Conservation (phyloP, 53 echinoderm and acorn worm species). For the Holothuria scabra region DNA sequence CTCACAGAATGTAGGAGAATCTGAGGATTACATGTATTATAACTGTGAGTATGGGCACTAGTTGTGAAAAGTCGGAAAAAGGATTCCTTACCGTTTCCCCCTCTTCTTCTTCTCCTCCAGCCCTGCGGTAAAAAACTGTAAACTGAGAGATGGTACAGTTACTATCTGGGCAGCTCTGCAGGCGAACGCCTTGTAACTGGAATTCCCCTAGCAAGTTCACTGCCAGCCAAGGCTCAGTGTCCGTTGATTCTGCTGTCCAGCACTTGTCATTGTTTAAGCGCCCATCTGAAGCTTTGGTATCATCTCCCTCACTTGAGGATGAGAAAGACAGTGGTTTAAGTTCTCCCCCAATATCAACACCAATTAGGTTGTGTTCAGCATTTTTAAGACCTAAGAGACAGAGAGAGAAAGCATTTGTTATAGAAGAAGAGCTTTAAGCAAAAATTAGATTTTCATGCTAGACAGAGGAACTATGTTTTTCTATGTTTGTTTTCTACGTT, state of each 20-base stretch:
- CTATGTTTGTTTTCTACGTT: too few species aligned
- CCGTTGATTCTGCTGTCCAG: neutral
- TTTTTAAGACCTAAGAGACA: neutral
- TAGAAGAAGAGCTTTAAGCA: too few species aligned
- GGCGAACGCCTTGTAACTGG: neutral
- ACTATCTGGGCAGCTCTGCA: constrained; percentile 1
- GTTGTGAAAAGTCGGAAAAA: too few species aligned
- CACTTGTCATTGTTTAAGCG: neutral
- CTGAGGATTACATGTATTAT: too few species aligned
- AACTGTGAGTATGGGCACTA: too few species aligned
- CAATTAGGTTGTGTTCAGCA: neutral
- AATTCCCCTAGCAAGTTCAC: neutral
- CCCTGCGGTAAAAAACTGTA: neutral
- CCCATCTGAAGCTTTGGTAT: neutral
- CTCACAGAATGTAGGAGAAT: too few species aligned
- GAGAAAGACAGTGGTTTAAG: neutral
- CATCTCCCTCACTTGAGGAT: neutral
- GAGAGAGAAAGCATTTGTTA: too few species aligned
- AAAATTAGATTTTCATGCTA: too few species aligned
- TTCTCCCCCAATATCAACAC: neutral
- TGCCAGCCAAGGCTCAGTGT: neutral
- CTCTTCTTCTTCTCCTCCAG: neutral
- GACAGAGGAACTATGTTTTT: too few species aligned
- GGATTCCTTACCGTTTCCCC: neutral
- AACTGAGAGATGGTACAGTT: neutral